Percentiles rank a stretch among this genome's conserved stretches.
Conservation (phyloP, 2,888 invertebrate species). For the Dendrolimus pini region DNA sequence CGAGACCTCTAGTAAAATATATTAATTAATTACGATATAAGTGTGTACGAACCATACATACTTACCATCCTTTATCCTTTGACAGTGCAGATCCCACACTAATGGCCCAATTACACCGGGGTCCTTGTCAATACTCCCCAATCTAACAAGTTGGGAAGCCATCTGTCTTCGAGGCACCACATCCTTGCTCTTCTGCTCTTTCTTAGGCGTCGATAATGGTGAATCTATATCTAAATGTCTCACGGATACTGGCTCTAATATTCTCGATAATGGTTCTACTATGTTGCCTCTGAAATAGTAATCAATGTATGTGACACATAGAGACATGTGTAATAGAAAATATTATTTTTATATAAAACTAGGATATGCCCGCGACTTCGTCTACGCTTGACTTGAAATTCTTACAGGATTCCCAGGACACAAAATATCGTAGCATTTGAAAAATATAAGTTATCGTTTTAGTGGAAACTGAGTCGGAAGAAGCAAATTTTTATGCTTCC, state of each 20-base stretch:
- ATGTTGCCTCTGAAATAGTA: slow-evolving; percentile 76
- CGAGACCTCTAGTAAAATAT: too few relatives aligned
- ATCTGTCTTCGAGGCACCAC: slow-evolving; percentile 57
- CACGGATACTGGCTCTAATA: slow-evolving; percentile 87
- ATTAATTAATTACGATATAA: too few relatives aligned
- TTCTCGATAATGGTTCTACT: slow-evolving; percentile 86
- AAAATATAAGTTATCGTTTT: too few relatives aligned
- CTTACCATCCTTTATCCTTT: slow-evolving; percentile 77
- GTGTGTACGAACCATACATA: neutral
- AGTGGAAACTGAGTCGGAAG: too few relatives aligned
- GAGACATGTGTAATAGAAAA: neutral
- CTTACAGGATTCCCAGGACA: too few relatives aligned
- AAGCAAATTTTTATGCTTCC: too few relatives aligned
- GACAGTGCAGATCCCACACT: slow-evolving; percentile 89
- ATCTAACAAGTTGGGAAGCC: slow-evolving; percentile 73
- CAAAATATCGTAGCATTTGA: too few relatives aligned
- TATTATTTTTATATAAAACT: neutral
- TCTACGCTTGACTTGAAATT: too few relatives aligned
- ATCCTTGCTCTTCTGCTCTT: slow-evolving; percentile 29
- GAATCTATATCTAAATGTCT: slow-evolving; percentile 80
- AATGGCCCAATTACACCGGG: slow-evolving; percentile 90
- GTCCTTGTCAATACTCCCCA: slow-evolving; percentile 86
- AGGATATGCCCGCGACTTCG: too few relatives aligned
- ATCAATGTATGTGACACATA: neutral
- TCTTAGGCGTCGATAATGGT: slow-evolving; percentile 39